Evolutionary conservation across 2,113 vertebrate genomes (phyloP), one percentile per base, ranked within the genome.

Genomic region (Caranx ignobilis): DNA sequence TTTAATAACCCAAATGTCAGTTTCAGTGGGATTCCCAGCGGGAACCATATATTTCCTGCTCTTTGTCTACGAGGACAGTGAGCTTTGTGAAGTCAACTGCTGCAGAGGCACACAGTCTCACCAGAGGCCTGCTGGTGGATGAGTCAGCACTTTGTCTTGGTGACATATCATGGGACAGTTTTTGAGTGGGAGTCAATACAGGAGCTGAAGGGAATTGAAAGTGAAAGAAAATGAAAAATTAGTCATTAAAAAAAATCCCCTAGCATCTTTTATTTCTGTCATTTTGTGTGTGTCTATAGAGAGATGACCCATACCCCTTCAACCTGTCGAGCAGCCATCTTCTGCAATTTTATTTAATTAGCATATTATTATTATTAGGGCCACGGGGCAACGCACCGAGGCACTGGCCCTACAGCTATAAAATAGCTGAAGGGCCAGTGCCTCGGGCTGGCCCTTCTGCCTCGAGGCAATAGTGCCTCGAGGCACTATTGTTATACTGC

Each of bases 1-100:
- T 26, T 26, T 70, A 59, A 79, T 75, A 57, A 68, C 55, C 48
- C 18, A 62, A 71, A 79, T 79, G 50, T 65, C 75, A 65, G 26
- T 62, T 60, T 82, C 63, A 45, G 66, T 47, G 66, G 43, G 11
- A 59, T 19, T 60, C 52, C 61, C 61, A n/a, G 35, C 0, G 3
- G 48, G 35, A 19, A 54, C 41, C 12, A 2, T 70, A 2, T 70
- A 50, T 57, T 56, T 62, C 41, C 19, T 31, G 21, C 62, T 41
- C 43, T 43, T 31, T 50, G 18, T 47, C 12, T 76, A n/a, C 54
- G 35, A 50, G 32, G 70, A 52, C 6, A 11, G 2, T 5, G 4
- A 60, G 26, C 26, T 50, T 47, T 86, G 18, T 68, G 50, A 66
- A 39, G 65, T 37, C 26, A 39, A 62, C 37, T 0, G n/a, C 57